Evolutionary conservation across 2,797 vertebrate genomes (phyloP), one percentile per base, ranked within the genome.

Genomic region (Taeniopygia guttata): DNA sequence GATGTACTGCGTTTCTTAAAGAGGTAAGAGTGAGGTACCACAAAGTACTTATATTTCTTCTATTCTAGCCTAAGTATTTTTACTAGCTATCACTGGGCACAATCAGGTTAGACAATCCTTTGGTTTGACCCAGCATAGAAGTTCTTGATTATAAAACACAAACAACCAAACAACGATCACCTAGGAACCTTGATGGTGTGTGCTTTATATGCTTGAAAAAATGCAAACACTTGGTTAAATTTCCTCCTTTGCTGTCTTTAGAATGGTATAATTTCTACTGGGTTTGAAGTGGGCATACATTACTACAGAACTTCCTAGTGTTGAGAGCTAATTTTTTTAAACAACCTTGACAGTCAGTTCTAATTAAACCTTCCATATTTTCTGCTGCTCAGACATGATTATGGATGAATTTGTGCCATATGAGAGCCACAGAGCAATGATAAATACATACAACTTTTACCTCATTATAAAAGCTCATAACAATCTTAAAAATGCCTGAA

Each of bases 201-300:
- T 7, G 2, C 25, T 86, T 62, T 66, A 22, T 4, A 72, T 6
- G 10, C 32, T 56, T 64, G 32, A 89, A 92, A 59, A 49, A 73
- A 34, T 8, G 63, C 2, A 56, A 49, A 34, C 27, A 21, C 18
- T 52, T 52, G 16, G 16, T 42, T 76, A 49, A n/a, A 58, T 45
- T 40, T 77, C 16, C 19, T 34, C 25, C 9, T 83, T 54, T 16
- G 10, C 8, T 32, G 49, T 18, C 38, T 62, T 30, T n/a, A 55
- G n/a, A 16, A 67, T 0, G 0, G 1, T 43, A 3, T 27, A 8
- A 27, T 60, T 60, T 73, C 36, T 27, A 45, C 14, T 11, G 16
- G 29, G 48, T 48, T 51, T 87, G 20, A 81, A 68, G 49, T 42
- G 26, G 22, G 14, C 29, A 42, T 8, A 43, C 2, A 3, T 59